Evolutionary conservation across 1,140 invertebrate species (phyloP), one percentile per base, ranked within the genome.

Genomic region (Odontomachus brunneus): DNA sequence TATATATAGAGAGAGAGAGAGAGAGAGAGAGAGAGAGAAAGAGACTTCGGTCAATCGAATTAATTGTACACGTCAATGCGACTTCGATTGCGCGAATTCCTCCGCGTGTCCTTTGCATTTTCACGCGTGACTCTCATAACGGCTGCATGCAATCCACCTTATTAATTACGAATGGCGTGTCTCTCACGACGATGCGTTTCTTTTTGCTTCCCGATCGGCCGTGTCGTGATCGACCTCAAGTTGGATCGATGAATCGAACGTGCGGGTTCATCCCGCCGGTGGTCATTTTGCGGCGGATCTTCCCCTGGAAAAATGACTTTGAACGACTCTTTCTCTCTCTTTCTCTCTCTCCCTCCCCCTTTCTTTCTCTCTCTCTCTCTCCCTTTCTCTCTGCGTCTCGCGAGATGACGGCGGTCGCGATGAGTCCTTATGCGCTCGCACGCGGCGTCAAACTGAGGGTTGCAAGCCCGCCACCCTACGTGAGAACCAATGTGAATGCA

Each of bases 381-480:
- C n/a, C n/a, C n/a, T n/a, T n/a, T n/a, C n/a, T n/a, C n/a, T 22
- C 7, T 24, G 15, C 55, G 26, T 51, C 67, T 73, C 69, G 44
- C 66, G 84, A 76, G 48, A 22, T 62, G 66, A 53, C 76, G 67
- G 74, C 38, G 38, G 38, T 65, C 84, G 49, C 83, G 87, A 59
- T 90, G 88, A 86, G 88, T 75, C 87, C 90, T 33, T 71, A 48
- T 69, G 86, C 88, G 90, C 89, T 90, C 91, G 92, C 92, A 93
- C 92, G 92, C 92, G 92, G 91, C 91, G 91, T 87, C 85, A 91
- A 91, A 93, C 92, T 93, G 88, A 91, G 91, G 91, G 90, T 87
- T 74, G 72, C 65, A 80, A 87, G 87, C 44, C 51, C 63, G n/a
- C 57, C 76, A 75, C 73, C 85, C 86, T 82, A 78, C 44, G 67